Evolutionary conservation across 1,140 invertebrate genomes (phyloP), one percentile per base, ranked within the genome.

Genomic region (Eupeodes corollae): DNA sequence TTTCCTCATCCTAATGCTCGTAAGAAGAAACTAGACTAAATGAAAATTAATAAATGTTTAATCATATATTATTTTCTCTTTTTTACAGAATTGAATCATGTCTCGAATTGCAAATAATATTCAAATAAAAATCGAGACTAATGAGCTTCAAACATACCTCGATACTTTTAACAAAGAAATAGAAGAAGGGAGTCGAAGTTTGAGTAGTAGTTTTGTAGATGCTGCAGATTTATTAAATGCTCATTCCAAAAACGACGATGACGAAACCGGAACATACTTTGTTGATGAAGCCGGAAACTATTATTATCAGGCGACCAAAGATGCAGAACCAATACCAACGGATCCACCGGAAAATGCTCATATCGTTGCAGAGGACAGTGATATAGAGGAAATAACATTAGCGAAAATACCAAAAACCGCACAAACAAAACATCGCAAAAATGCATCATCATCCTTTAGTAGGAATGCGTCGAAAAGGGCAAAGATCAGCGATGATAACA

Each of bases 161-260:
- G 84, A 82, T 45, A 84, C 84, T 5, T 89, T 90, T 59, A 86
- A 91, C 57, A 88, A 88, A 59, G 86, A 90, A 68, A 89, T 90
- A 42, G 79, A 81, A 51, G 76, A 76, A 37, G 49, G 52, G 2
- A 26, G 15, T 12, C 45, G 46, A 19, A 37, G 26, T 42, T 21
- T 34, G 21, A 40, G 38, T 15, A 15, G 39, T 5, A 18, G n/a
- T 13, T 19, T 30, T 12, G 8, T 32, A 32, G 26, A 32, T 13
- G n/a, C 10, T 38, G 42, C 35, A 3, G 35, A 37, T 37, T n/a
- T 37, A 16, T n/a, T 37, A 11, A 37, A 37, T 37, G 15, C 15
- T 3, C 13, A 37, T 14, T 3, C 21, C 8, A 26, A 26, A 3
- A 26, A 8, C 8, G 21, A 26, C 8, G 21, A 73, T 19, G 69